phyloP scores from a whole-genome alignment of 2,113 vertebrate species.

The Heteronetta atricapilla region DNA sequence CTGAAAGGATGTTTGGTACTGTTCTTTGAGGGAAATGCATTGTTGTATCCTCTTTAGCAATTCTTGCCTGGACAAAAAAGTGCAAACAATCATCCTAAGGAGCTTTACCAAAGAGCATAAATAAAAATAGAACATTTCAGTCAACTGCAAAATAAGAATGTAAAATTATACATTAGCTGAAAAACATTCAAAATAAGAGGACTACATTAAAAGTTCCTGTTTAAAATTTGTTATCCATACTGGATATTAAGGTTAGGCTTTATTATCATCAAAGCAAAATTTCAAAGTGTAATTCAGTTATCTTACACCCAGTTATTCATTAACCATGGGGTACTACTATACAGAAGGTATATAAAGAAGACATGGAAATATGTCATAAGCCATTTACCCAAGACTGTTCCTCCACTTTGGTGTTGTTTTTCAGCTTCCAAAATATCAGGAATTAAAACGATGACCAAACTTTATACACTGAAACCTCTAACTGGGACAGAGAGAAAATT shows the following conservation, averaged over 20 bases:
- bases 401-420: not conserved
- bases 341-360: not conserved
- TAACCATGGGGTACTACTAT: not conserved
- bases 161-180: not conserved
- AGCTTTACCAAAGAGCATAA: not conserved
- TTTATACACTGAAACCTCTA: not conserved
- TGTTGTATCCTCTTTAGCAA: constrained; percentile 77
- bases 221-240: not conserved
- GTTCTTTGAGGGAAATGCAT: constrained; percentile 78
- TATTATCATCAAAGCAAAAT: not conserved
- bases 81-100: not conserved
- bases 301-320: not conserved
- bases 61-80: constrained; percentile 67
- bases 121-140: not conserved
- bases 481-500: not conserved
- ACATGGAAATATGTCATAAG: not conserved
- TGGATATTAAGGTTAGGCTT: not conserved
- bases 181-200: not conserved
- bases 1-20: constrained; percentile 80
- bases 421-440: not conserved
- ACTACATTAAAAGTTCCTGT: not conserved
- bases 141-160: not conserved
- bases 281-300: not conserved
- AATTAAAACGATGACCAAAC: not conserved
- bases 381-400: not conserved